These are phyloP conservation scores for Papilio machaon DNA, from an alignment of 1,140 invertebrate genomes.

Conservation along the genomic window DNA sequence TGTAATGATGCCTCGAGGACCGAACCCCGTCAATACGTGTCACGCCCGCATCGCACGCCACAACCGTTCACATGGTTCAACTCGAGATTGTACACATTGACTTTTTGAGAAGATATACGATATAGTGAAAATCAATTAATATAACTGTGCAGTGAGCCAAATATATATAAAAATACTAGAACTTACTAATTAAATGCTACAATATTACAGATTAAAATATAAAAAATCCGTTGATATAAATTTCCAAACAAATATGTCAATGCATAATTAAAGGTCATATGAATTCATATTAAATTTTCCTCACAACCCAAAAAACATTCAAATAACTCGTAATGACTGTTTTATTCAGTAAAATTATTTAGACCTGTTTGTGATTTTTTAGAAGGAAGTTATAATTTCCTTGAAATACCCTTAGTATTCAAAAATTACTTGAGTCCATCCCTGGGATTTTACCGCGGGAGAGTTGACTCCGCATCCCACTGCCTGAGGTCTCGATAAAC, in stretches of 20 bases:
- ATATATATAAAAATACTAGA: no score
- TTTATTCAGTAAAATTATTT: no score
- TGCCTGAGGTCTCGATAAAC: constrained; percentile 59
- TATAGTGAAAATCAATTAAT: not conserved
- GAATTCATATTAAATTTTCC: no score
- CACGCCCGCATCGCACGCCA: constrained; percentile 70
- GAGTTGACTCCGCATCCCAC: not conserved
- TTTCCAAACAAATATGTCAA: no score
- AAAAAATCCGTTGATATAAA: no score
- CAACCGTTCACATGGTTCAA: constrained; percentile 60
- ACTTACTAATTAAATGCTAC: no score
- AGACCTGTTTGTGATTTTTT: not conserved
- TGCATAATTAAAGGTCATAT: no score
- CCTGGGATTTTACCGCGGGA: constrained; percentile 28
- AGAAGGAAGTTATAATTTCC: not conserved
- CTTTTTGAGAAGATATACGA: constrained; percentile 38
- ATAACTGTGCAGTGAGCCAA: no score
- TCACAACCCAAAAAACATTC: no score
- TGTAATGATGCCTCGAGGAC: constrained; percentile 75
- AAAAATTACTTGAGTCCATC: not conserved
- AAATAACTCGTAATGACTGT: no score
- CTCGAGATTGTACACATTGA: not conserved
- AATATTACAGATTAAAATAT: no score
- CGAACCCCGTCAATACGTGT: constrained; percentile 61
- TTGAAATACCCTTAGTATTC: not conserved